phyloP scores from a whole-genome alignment of 2,797 vertebrate species.

The Thamnophis elegans region DNA sequence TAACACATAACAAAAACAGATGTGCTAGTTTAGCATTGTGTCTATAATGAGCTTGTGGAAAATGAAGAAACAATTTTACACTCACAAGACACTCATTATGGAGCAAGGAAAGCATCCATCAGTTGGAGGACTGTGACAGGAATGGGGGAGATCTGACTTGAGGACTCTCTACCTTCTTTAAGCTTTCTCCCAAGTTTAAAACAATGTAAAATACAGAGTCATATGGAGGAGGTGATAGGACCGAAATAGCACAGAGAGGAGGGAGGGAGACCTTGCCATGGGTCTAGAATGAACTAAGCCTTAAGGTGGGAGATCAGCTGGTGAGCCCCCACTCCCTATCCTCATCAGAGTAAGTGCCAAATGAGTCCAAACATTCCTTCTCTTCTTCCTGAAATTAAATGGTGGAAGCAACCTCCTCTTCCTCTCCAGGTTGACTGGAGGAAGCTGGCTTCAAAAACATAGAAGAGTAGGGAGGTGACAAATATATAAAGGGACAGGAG shows the following conservation, averaged over 20 bases:
- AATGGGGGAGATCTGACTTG: background rate
- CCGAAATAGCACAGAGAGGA: background rate
- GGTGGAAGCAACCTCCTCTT: background rate
- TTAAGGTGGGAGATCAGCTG: background rate
- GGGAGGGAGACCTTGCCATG: background rate
- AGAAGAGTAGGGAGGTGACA: background rate
- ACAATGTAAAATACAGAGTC: background rate
- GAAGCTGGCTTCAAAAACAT: background rate
- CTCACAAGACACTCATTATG: background rate
- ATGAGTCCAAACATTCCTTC: background rate
- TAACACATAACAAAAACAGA: background rate
- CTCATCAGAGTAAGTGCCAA: background rate
- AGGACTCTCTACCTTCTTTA: background rate
- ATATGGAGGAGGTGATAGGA: background rate
- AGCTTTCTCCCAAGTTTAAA: background rate
- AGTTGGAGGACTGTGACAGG: background rate
- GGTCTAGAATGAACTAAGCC: background rate
- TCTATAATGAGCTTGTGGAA: background rate
- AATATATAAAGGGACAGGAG: background rate
- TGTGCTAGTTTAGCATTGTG: background rate
- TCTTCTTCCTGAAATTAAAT: background rate
- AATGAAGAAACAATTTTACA: background rate
- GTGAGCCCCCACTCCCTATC: background rate
- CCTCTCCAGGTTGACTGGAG: background rate
- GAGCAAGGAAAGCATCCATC: background rate